Base-by-base conservation (phyloP, 2,113 vertebrate species). In the Erpornis zantholeuca region DNA sequence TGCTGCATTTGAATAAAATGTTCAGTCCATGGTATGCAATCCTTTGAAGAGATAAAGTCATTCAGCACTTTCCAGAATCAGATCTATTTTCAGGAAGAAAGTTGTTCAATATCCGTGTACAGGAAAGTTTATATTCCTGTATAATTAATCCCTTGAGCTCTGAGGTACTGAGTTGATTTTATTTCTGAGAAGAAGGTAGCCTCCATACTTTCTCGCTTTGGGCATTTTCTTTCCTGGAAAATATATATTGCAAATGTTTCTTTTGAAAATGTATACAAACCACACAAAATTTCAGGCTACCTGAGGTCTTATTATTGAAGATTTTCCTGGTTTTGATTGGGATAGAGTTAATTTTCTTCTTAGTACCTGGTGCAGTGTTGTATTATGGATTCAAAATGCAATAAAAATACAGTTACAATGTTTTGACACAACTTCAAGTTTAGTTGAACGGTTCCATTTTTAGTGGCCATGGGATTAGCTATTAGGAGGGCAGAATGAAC, bases 61-160 rank as follows among this genome's bases (percentile, higher is more conserved):
- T 88, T 84, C 72, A 86, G 56, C 25, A 63, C 47, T 88, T 92
- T 70, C 49, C 76, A 88, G 45, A 38, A 78, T 49, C 17, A 22
- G 52, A 76, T 61, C 52, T 73, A 35, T 77, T 90, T 90, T 94
- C 72, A 94, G 68, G 38, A 93, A 88, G 50, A 87, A 94, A 92
- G 29, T 65, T 88, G 25, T 56, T 94, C 76, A 86, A 79, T 83
- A 90, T 77, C 64, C 5, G 1, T 52, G 33, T 36, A 66, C 38
- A 88, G 76, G 44, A 60, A 93, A 83, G 68, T 92, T 92, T 75
- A 66, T 83, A 63, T 57, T 89, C 60, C 38, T 75, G 47, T 52
- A 53, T 82, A 91, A 92, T 90, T 81, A 87, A 75, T 77, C 73
- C 31, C 63, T 75, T 78, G 82, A 92, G 47, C 35, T 81, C 54